Conservation (phyloP, 2,113 vertebrate genomes). For the Zosterops hypoxanthus region DNA sequence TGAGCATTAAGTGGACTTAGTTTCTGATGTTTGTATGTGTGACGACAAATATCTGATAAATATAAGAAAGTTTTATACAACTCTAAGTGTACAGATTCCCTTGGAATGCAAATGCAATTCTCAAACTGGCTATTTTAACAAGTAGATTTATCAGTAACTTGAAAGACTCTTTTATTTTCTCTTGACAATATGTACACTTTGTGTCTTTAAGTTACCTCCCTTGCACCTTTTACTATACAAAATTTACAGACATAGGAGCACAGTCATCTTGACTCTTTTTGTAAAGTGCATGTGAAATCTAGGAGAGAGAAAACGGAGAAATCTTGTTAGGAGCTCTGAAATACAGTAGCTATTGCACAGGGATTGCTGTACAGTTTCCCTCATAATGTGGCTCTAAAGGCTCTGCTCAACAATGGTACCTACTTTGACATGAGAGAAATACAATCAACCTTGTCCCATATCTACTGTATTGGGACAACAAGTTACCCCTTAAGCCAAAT, state of each 20-base stretch:
- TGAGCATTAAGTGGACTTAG: not conserved
- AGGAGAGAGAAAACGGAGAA: not conserved
- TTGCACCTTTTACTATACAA: constrained; percentile 18
- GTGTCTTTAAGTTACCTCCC: not conserved
- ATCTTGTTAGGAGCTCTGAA: not conserved
- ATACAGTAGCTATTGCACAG: not conserved
- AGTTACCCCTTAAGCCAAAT: not conserved
- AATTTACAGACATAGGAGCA: constrained; percentile 10
- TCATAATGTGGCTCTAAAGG: not conserved
- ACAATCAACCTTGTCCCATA: not conserved
- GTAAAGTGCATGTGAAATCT: constrained; percentile 51
- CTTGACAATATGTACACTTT: not conserved
- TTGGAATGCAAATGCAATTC: not conserved
- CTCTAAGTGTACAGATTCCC: not conserved
- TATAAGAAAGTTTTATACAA: not conserved
- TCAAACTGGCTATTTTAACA: not conserved
- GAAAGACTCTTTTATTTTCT: not conserved
- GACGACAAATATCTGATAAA: not conserved
- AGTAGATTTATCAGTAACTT: not conserved
- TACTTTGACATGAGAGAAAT: not conserved
- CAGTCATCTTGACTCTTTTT: not conserved
- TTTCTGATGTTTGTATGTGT: not conserved
- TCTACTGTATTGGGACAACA: not conserved
- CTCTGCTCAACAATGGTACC: not conserved
- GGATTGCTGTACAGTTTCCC: not conserved